A percentile compares a stretch with the other conserved stretches of the same genome.
Evolutionary conservation across 2,113 vertebrate genomes (phyloP).

Genomic region (Ondatra zibethicus): DNA sequence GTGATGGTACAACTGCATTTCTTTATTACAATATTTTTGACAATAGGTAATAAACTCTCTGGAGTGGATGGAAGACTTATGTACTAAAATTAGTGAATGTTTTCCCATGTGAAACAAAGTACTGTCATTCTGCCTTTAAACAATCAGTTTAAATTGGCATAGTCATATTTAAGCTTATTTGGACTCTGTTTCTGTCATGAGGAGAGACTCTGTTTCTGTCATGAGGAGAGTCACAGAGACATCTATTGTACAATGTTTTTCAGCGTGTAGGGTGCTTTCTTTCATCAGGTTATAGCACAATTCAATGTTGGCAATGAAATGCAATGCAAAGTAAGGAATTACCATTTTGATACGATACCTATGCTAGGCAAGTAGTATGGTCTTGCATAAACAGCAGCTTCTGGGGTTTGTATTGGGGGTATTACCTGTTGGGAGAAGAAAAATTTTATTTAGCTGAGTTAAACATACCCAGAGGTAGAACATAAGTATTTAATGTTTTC

Average conservation of each 20-base stretch:
- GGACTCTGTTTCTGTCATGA: not conserved
- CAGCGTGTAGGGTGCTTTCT: not conserved
- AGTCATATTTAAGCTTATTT: not conserved
- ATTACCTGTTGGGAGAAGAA: not conserved
- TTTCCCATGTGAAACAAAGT: not conserved
- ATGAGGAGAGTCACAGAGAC: not conserved
- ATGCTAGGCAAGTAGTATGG: not conserved
- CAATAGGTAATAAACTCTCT: not conserved
- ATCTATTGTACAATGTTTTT: not conserved
- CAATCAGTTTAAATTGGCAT: not conserved
- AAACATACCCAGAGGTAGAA: constrained; percentile 18
- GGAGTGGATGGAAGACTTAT: not conserved
- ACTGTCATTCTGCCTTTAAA: not conserved
- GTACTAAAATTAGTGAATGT: not conserved
- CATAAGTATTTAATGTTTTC: constrained; percentile 20
- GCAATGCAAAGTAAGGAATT: not conserved
- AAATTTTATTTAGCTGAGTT: not conserved
- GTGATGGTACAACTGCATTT: not conserved
- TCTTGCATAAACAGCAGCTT: not conserved
- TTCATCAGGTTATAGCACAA: not conserved
- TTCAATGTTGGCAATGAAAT: not conserved
- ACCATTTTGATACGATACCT: not conserved
- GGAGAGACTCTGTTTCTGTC: not conserved
- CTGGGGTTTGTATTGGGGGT: not conserved
- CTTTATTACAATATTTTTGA: not conserved